A percentile compares a stretch with the other conserved stretches of the same genome.
Evolutionary conservation across 35 echinoderm and acorn worm genomes (phyloP).

Genomic region (Apostichopus japonicus): DNA sequence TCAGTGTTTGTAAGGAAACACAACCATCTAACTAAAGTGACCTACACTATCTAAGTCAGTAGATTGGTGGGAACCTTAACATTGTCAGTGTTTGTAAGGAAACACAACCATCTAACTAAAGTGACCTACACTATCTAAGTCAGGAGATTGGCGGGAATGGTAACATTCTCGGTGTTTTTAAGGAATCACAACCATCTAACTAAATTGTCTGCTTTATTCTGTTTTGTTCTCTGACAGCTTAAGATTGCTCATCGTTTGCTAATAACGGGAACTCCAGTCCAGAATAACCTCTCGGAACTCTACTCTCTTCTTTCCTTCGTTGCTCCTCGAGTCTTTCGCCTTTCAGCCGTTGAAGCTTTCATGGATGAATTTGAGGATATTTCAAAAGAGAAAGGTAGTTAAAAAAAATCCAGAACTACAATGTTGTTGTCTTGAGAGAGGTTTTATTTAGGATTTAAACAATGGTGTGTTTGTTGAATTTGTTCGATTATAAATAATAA

Average conservation of each 20-base stretch:
- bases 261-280: constrained; percentile 88
- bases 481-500: too few species aligned
- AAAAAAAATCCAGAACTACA: too few species aligned
- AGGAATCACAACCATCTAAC: neutral
- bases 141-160: neutral
- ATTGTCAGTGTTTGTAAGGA: neutral
- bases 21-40: neutral
- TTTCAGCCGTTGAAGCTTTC: constrained; percentile 67
- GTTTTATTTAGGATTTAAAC: too few species aligned
- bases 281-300: constrained; percentile 90
- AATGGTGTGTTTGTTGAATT: too few species aligned
- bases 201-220: too few species aligned
- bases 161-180: neutral
- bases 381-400: constrained; percentile 58
- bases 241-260: constrained; percentile 74
- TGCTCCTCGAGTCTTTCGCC: constrained; percentile 77
- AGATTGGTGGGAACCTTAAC: too few species aligned
- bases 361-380: constrained; percentile 75
- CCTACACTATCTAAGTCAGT: too few species aligned
- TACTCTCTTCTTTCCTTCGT: constrained; percentile 86
- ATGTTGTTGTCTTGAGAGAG: too few species aligned
- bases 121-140: neutral
- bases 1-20: neutral
- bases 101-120: too few species aligned
- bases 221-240: constrained; percentile 47